phyloP scores from a whole-genome alignment of 2,113 vertebrate species.

The Myodes glareolus region DNA sequence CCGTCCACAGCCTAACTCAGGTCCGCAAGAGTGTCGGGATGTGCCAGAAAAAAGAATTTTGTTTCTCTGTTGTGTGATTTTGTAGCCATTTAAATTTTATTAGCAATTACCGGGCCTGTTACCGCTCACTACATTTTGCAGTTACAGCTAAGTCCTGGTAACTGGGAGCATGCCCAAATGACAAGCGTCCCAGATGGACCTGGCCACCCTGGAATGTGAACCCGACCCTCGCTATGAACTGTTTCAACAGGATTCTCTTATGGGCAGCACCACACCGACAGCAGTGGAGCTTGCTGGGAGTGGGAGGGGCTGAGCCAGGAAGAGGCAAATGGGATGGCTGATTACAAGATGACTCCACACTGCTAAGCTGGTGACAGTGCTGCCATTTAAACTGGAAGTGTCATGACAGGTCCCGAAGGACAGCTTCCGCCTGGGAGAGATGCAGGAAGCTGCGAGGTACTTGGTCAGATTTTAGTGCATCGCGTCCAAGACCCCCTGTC shows the following conservation, averaged over 20 bases:
- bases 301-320: rapidly evolving
- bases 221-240: neutral
- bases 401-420: neutral
- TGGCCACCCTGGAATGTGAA: neutral
- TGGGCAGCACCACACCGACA: rapidly evolving
- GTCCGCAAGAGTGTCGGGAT: slow-evolving; percentile 64
- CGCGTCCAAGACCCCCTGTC: too few species aligned
- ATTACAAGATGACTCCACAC: neutral
- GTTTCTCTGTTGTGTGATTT: slow-evolving; percentile 72
- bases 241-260: neutral
- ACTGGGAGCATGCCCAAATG: neutral
- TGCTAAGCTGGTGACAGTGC: neutral
- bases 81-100: slow-evolving; percentile 77
- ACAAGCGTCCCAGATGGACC: neutral
- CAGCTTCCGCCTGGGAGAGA: neutral
- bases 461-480: too few species aligned
- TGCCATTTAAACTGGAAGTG: neutral
- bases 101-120: slow-evolving; percentile 67
- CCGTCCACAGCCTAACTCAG: slow-evolving; percentile 40
- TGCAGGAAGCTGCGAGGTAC: neutral
- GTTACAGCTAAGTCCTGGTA: slow-evolving; percentile 43
- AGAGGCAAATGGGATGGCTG: neutral
- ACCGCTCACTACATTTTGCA: neutral
- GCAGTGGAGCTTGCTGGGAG: neutral
- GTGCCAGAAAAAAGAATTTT: slow-evolving; percentile 46